Conservation (phyloP, 2,888 invertebrate genomes). For the Stenodera caucasica region DNA sequence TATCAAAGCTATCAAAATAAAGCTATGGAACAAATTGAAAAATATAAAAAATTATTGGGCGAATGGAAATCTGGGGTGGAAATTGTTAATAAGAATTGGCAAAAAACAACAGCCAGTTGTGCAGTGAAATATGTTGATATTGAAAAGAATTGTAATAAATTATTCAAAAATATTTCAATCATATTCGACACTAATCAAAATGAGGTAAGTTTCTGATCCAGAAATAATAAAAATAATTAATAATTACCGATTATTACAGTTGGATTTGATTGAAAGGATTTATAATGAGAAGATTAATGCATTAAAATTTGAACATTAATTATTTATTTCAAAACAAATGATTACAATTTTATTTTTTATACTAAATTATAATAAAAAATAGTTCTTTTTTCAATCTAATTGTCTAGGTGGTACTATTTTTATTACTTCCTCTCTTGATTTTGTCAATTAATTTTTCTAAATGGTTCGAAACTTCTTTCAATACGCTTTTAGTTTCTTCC, state of each 20-base stretch:
- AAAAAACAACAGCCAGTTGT: background rate
- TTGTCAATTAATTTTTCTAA: constrained; percentile 38
- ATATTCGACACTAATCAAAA: constrained; percentile 34
- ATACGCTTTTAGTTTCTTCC: constrained; percentile 47
- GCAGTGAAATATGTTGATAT: constrained; percentile 37
- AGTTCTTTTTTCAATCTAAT: background rate
- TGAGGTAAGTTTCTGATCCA: too few species aligned
- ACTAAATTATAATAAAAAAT: background rate
- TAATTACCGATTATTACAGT: constrained; percentile 11
- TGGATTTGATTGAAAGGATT: constrained; percentile 21
- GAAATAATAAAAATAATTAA: background rate
- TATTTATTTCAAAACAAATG: background rate
- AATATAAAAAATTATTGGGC: constrained; percentile 23
- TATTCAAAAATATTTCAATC: constrained; percentile 30
- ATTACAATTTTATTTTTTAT: background rate
- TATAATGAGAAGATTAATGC: constrained; percentile 23
- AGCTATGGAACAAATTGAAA: constrained; percentile 12
- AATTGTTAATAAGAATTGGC: constrained; percentile 11
- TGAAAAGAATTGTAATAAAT: constrained; percentile 32
- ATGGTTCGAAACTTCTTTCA: constrained; percentile 43
- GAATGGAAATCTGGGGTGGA: constrained; percentile 24
- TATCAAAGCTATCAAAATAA: constrained; percentile 28
- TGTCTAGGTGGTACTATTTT: background rate
- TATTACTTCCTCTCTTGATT: constrained; percentile 25
- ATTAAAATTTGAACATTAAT: background rate